phyloP scores from a whole-genome alignment of 2,113 vertebrate species.

The Hirundichthys speculiger region DNA sequence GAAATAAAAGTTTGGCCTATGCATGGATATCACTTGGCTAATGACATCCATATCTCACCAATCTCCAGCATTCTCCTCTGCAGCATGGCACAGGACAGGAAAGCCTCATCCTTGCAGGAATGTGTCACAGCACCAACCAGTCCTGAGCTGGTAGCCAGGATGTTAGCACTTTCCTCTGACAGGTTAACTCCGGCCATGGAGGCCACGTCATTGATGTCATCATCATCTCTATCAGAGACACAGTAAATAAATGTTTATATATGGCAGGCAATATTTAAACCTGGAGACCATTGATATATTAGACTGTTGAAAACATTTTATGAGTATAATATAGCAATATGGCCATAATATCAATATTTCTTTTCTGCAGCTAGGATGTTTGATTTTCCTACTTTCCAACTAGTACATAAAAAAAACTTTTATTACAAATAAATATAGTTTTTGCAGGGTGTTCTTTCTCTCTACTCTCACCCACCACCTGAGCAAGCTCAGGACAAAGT shows the following conservation, averaged over 20 bases:
- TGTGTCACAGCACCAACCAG: slow-evolving; percentile 91
- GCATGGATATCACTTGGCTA: not conserved
- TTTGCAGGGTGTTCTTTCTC: too few relatives aligned
- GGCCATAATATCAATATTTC: not conserved
- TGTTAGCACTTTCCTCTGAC: slow-evolving; percentile 94
- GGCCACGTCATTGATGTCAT: slow-evolving; percentile 97
- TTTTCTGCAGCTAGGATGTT: not conserved
- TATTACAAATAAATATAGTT: too few relatives aligned
- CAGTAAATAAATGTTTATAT: not conserved
- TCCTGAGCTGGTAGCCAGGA: slow-evolving; percentile 94
- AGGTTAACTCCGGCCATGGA: slow-evolving; percentile 98
- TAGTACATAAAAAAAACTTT: too few relatives aligned
- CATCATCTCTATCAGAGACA: slow-evolving; percentile 87
- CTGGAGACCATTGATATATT: not conserved
- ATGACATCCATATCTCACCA: slow-evolving; percentile 72
- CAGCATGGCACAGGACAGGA: slow-evolving; percentile 86
- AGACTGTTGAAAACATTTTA: not conserved
- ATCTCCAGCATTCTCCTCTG: slow-evolving; percentile 94
- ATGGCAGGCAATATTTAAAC: not conserved
- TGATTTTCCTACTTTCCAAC: too few relatives aligned
- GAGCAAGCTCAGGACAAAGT: too few relatives aligned
- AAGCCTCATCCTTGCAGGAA: slow-evolving; percentile 95
- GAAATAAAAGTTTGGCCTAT: not conserved
- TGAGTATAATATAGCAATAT: not conserved
- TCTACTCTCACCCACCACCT: too few relatives aligned